Percentiles rank a stretch among this genome's conserved stretches.
These are phyloP conservation scores for Pyrrhura leucotis DNA, from an alignment of 2,797 vertebrate species.

Conservation along the genomic window DNA sequence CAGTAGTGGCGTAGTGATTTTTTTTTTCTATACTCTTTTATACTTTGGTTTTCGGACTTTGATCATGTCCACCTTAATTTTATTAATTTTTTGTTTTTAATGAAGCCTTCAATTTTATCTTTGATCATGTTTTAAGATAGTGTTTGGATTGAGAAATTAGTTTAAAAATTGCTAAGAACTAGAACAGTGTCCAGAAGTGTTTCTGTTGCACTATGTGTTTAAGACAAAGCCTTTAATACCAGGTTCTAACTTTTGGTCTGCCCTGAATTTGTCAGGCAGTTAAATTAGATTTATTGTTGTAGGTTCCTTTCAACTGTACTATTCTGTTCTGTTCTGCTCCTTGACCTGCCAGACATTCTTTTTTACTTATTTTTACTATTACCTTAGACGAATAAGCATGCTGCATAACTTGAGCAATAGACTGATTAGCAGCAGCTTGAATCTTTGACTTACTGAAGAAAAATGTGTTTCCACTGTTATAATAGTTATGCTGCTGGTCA, in stretches of 20 bases:
- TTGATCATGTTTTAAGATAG: not conserved
- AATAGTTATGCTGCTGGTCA: not conserved
- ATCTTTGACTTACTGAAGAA: not conserved
- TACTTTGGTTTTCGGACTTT: not conserved
- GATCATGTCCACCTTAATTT: not conserved
- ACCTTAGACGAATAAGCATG: not conserved
- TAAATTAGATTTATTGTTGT: accelerated
- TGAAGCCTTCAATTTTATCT: not conserved
- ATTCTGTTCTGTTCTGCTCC: not conserved
- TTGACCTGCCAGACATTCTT: not conserved
- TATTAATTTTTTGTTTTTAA: not conserved
- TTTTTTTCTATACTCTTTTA: not conserved
- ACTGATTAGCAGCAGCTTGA: not conserved
- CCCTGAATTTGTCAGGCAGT: not conserved
- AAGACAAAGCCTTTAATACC: not conserved
- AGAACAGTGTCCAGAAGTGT: not conserved
- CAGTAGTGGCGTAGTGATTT: too few species aligned
- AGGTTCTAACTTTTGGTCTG: not conserved
- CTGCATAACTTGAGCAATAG: not conserved
- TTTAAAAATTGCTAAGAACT: not conserved
- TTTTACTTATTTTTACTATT: not conserved
- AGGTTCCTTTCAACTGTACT: not conserved
- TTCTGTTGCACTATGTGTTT: not conserved
- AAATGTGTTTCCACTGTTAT: not conserved
- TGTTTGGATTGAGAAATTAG: not conserved